phyloP scores from a whole-genome alignment of 2,888 invertebrate genomes.

The Chaitophorus viminalis region DNA sequence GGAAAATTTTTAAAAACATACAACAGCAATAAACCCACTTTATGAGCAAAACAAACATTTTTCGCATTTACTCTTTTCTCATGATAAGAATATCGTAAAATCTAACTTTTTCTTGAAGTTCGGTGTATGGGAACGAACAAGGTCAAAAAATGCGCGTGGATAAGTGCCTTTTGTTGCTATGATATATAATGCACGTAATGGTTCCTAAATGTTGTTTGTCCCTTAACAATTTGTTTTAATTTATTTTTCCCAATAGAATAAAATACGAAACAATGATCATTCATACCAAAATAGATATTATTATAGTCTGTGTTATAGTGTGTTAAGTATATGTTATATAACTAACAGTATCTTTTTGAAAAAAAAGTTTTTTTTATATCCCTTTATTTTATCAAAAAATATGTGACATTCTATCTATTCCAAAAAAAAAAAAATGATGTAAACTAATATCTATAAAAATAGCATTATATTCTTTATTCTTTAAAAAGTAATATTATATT shows the following conservation, averaged over 20 bases:
- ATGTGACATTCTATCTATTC: no score
- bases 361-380: background rate
- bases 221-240: conserved; percentile 30
- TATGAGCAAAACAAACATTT: conserved; percentile 52
- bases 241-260: conserved; percentile 48
- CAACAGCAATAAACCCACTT: conserved; percentile 45
- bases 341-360: background rate
- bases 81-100: conserved; percentile 34
- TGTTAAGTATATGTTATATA: background rate
- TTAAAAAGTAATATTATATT: background rate
- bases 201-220: conserved; percentile 40
- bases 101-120: conserved; percentile 25
- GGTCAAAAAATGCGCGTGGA: conserved; percentile 15
- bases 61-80: conserved; percentile 34
- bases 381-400: background rate
- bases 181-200: conserved; percentile 10
- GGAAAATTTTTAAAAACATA: conserved; percentile 23
- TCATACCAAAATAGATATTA: background rate
- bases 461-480: background rate
- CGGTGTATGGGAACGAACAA: conserved; percentile 29
- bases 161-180: conserved; percentile 21
- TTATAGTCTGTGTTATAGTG: background rate
- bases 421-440: background rate
- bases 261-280: conserved; percentile 17
- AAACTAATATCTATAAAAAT: background rate